Evolutionary conservation across 1,140 invertebrate genomes (phyloP).

Genomic region (Diabrotica virgifera): DNA sequence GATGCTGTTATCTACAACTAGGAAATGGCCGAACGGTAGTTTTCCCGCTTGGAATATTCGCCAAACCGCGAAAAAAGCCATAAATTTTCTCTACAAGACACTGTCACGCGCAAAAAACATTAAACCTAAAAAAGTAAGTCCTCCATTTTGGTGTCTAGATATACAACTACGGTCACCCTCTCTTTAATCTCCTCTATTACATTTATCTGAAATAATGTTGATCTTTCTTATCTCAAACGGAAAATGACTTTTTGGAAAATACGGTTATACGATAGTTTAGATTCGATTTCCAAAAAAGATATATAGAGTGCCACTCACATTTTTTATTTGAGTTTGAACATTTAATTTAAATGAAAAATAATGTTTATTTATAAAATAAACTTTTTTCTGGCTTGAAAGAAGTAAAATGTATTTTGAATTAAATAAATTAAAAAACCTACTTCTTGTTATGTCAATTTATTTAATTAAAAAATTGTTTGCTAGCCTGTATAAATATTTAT

Average conservation of each 20-base stretch:
- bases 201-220: slow-evolving; percentile 5
- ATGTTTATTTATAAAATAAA: too few species aligned
- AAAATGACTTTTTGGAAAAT: neutral
- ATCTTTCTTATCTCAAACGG: slow-evolving; percentile 8
- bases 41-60: slow-evolving; percentile 13
- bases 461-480: too few species aligned
- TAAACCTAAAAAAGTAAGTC: slow-evolving; percentile 11
- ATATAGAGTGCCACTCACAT: too few species aligned
- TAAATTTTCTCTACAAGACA: slow-evolving; percentile 5
- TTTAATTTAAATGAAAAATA: too few species aligned
- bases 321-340: too few species aligned
- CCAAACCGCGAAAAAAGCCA: slow-evolving; percentile 16
- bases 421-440: too few species aligned
- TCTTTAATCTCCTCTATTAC: slow-evolving; percentile 5
- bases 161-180: slow-evolving; percentile 4
- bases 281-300: too few species aligned
- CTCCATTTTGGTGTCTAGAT: slow-evolving; percentile 15
- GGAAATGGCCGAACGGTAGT: slow-evolving; percentile 1
- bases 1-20: slow-evolving; percentile 10
- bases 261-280: too few species aligned
- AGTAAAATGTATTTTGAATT: too few species aligned
- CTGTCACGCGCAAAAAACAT: slow-evolving; percentile 16
- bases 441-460: too few species aligned
- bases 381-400: too few species aligned
- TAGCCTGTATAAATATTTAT: too few species aligned